Base-by-base conservation (phyloP, 1,140 invertebrate species). In the Hyles euphorbiae region DNA sequence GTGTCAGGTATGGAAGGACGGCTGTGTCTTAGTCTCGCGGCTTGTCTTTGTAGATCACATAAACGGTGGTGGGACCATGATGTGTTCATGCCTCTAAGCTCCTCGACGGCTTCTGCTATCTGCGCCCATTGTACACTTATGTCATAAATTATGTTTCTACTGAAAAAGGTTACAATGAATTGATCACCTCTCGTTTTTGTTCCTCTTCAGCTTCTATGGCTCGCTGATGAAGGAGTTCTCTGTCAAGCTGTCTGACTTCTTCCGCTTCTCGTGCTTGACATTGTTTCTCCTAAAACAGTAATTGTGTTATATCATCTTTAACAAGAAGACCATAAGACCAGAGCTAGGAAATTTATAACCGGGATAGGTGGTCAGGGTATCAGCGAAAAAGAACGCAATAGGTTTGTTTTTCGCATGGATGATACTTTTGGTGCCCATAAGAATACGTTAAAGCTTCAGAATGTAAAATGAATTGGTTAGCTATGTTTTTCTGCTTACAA, bases 121-220 rank as follows among this genome's bases (percentile, higher is more conserved):
- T 84, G 43, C 36, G 8, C 8, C 36, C 36, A 40, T 5, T 5
- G 36, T 5, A 8, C 8, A 40, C 8, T 40, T 40, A 8, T 22
- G 36, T 8, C 8, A 40, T 40, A 5, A 8, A 40, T 40, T 40
- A 40, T 8, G 36, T 40, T 40, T 22, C 22, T 22, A 22, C 22
- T 22, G 22, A 22, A 22, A 22, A 22, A 22, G 22, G 22, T 22
- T 22, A 22, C 22, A 22, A 22, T 22, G 22, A 22, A 22, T 22
- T 22, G 22, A 22, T 22, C 62, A 84, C 83, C 71, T 87, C 81
- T 70, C 79, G 67, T 51, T 77, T 80, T 43, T 83, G 76, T 59
- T 83, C 81, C 12, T 84, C 83, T 51, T 83, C 79, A 9, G 82
- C 82, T 63, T 82, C 83, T 12, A 85, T 85, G 5, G 83, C 83